Evolutionary conservation across 2,797 vertebrate genomes (phyloP).

Genomic region (Eleutherodactylus coqui): DNA sequence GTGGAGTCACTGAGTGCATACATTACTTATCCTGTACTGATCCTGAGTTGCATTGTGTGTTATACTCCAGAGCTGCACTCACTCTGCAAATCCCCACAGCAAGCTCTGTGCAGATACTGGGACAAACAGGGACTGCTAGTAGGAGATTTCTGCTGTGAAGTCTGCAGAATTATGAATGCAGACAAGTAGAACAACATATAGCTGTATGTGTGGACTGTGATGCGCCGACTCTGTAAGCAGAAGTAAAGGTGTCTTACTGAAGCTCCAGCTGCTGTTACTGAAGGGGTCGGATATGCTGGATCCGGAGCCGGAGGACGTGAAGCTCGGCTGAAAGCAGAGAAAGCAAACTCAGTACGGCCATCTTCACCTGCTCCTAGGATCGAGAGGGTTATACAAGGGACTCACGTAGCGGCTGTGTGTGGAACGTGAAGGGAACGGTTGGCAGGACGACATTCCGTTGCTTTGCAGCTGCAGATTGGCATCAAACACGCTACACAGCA

Average conservation of each 20-base stretch:
- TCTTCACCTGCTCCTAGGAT: background rate
- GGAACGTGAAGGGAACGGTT: slow-evolving; percentile 78
- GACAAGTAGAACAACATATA: background rate
- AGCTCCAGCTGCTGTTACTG: slow-evolving; percentile 82
- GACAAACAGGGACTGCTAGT: background rate
- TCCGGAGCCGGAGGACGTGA: slow-evolving; percentile 92
- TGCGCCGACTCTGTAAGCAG: too few species aligned
- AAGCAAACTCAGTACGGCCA: background rate
- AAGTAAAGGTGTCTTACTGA: slow-evolving; percentile 74
- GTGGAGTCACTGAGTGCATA: too few species aligned
- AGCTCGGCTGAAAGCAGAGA: slow-evolving; percentile 84
- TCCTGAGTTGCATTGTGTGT: too few species aligned
- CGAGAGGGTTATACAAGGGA: background rate
- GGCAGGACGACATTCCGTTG: slow-evolving; percentile 72
- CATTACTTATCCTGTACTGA: too few species aligned
- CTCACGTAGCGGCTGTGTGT: slow-evolving; percentile 88
- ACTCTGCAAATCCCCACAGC: too few species aligned
- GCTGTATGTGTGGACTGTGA: too few species aligned
- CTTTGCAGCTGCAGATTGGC: slow-evolving; percentile 84
- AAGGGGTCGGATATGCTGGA: slow-evolving; percentile 92
- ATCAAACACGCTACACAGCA: slow-evolving; percentile 94
- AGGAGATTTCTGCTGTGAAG: background rate
- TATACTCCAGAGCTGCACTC: too few species aligned
- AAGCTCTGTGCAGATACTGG: too few species aligned
- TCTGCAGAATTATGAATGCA: background rate